Conservation (phyloP, 2,113 vertebrate species). For the Hemiscyllium ocellatum region DNA sequence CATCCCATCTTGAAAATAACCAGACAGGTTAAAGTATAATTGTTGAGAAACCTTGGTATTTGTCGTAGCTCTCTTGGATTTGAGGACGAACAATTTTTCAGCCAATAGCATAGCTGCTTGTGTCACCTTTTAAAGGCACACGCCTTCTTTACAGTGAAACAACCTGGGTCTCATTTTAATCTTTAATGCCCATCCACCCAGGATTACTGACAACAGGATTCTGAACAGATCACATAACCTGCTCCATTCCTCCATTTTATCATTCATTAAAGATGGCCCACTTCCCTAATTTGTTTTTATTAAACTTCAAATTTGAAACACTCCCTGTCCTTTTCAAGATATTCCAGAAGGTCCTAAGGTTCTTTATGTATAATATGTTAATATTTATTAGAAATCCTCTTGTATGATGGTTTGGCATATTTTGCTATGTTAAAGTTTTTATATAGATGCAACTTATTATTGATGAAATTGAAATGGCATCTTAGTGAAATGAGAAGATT, state of each 20-base stretch:
- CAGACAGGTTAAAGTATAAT: not conserved
- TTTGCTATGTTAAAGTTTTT: not conserved
- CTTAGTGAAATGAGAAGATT: not conserved
- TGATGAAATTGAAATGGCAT: not conserved
- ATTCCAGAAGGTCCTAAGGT: no score
- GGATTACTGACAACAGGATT: not conserved
- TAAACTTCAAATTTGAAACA: not conserved
- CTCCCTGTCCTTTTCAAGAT: not conserved
- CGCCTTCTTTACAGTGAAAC: not conserved
- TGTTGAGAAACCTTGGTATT: not conserved
- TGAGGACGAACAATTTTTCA: not conserved
- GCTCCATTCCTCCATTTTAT: not conserved
- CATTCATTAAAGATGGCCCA: not conserved
- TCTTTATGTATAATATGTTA: not conserved
- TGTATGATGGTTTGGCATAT: not conserved
- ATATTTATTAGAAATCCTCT: not conserved
- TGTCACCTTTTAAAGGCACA: not conserved
- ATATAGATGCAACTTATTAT: not conserved
- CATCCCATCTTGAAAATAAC: not conserved
- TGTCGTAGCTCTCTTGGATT: not conserved
- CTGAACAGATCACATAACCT: not conserved
- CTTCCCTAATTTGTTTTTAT: not conserved
- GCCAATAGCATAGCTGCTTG: not conserved
- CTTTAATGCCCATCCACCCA: not conserved
- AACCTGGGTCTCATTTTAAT: not conserved